Evolutionary conservation across 2,888 invertebrate species (phyloP), one percentile per base, ranked within the genome.

Genomic region (Pristionchus japonicus): DNA sequence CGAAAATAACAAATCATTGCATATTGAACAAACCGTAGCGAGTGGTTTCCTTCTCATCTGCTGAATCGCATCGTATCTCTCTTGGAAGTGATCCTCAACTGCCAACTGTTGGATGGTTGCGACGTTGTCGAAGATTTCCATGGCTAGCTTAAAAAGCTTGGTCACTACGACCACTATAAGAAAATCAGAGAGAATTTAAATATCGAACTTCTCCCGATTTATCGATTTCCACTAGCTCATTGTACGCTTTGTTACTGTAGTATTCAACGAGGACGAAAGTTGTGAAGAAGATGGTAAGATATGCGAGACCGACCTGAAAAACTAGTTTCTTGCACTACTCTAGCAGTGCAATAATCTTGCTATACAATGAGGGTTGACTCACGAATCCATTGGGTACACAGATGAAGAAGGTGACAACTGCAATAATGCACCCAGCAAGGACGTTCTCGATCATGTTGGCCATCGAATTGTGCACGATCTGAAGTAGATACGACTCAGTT

Each of bases 151-250:
- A n/a, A n/a, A 85, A 37, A 43, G 43, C 11, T 20, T 4, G n/a
- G n/a, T n/a, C n/a, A n/a, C n/a, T n/a, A n/a, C n/a, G n/a, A n/a
- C n/a, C n/a, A n/a, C n/a, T n/a, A n/a, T n/a, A n/a, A n/a, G n/a
- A n/a, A n/a, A n/a, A n/a, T n/a, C n/a, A n/a, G n/a, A n/a, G n/a
- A n/a, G n/a, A n/a, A n/a, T n/a, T n/a, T n/a, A n/a, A n/a, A n/a
- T n/a, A n/a, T n/a, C n/a, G n/a, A n/a, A 85, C 85, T 52, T 85
- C 85, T 85, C 85, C 85, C 9, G 85, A 64, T 34, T 61, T 85
- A 20, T 85, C 85, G 2, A 64, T 43, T n/a, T 40, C 64, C 34
- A 64, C 85, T 11, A 64, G 23, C 43, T 37, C 85, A 11, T 85
- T 40, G 43, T 84, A 57, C 27, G 64, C 20, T 43, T 85, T 61